phyloP scores from a whole-genome alignment of 2,888 invertebrate genomes.

The Spodoptera littoralis region DNA sequence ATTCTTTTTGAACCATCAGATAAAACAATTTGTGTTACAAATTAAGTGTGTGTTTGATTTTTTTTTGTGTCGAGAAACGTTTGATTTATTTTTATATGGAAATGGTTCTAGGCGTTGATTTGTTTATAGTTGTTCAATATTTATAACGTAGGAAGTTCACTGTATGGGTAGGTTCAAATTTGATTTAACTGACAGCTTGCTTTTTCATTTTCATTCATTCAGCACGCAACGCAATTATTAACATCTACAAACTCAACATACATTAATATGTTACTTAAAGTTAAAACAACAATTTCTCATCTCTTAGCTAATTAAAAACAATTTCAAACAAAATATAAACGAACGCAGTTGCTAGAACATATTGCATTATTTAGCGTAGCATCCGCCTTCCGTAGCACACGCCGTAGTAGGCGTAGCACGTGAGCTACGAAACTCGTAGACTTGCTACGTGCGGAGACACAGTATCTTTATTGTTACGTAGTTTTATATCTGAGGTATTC shows the following conservation, averaged over 20 bases:
- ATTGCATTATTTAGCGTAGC: conserved; percentile 59
- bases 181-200: too few relatives aligned
- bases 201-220: too few relatives aligned
- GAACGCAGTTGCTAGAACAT: conserved; percentile 15
- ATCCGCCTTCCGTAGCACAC: conserved; percentile 66
- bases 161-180: too few relatives aligned
- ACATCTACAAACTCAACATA: not conserved
- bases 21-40: too few relatives aligned
- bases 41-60: too few relatives aligned
- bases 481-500: not conserved
- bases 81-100: too few relatives aligned
- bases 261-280: not conserved
- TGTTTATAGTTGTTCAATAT: too few relatives aligned
- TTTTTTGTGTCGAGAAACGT: too few relatives aligned
- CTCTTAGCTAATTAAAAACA: conserved; percentile 42
- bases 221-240: too few relatives aligned
- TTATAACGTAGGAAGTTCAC: too few relatives aligned
- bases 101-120: too few relatives aligned
- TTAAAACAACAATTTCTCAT: conserved; percentile 3
- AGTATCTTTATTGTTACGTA: conserved; percentile 48
- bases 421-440: conserved; percentile 65
- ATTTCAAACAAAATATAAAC: conserved; percentile 27
- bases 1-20: not conserved
- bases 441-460: conserved; percentile 52
- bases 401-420: conserved; percentile 54